Evolutionary conservation across 2,797 vertebrate species (phyloP).

Genomic region (Neosilurus mollespiculum): DNA sequence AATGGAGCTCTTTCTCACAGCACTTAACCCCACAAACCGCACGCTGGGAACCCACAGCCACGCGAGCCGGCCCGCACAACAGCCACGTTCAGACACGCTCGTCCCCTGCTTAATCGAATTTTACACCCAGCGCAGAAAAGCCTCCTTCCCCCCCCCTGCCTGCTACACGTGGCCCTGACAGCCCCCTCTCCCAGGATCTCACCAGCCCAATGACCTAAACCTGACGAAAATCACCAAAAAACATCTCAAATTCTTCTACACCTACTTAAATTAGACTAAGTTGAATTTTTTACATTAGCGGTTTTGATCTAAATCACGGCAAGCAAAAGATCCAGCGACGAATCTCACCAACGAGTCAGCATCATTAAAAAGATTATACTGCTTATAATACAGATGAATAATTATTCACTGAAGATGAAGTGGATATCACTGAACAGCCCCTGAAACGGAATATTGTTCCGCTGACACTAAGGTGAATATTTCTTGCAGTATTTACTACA

Average conservation of each 20-base stretch:
- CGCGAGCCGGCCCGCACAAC: conserved; percentile 76
- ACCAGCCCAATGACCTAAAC: conserved; percentile 12
- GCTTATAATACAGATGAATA: neutral
- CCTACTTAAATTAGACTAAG: neutral
- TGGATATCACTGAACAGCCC: too few relatives aligned
- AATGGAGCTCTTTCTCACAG: conserved; percentile 88
- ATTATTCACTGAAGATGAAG: neutral
- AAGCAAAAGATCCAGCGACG: neutral
- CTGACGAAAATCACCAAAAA: neutral
- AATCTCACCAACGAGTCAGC: neutral
- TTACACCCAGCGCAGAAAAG: conserved; percentile 68
- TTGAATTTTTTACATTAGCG: neutral
- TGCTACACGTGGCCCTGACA: conserved; percentile 75
- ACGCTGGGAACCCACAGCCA: conserved; percentile 81
- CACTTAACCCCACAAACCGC: conserved; percentile 87
- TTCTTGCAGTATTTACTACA: too few relatives aligned
- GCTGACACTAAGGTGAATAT: too few relatives aligned
- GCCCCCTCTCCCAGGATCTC: conserved; percentile 72
- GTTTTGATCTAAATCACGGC: neutral
- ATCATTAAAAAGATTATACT: neutral
- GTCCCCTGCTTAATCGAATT: conserved; percentile 72
- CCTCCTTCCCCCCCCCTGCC: conserved; percentile 40
- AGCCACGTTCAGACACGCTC: conserved; percentile 55
- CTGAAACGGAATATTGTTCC: too few relatives aligned
- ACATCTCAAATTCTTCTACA: neutral